These are phyloP conservation scores for Avahi laniger DNA, from an alignment of 2,797 vertebrate species.

Conservation along the genomic window DNA sequence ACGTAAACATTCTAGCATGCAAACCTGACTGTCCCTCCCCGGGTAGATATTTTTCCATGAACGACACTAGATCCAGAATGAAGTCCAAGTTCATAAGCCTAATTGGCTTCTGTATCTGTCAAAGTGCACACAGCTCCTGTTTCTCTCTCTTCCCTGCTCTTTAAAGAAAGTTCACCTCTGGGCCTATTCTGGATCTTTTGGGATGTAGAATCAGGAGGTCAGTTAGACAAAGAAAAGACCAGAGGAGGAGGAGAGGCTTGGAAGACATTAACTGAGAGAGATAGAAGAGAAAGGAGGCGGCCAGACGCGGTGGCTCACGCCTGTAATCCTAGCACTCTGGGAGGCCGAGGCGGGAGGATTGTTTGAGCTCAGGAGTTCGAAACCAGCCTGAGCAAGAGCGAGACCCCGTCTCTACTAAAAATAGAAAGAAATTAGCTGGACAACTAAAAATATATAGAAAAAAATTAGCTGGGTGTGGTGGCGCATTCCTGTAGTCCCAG, in stretches of 20 bases:
- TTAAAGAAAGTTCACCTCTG: background rate
- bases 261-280: background rate
- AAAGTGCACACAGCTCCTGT: background rate
- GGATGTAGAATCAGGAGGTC: background rate
- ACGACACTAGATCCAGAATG: background rate
- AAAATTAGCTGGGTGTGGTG: too few relatives aligned
- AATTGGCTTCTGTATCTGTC: background rate
- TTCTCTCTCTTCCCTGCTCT: background rate
- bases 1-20: background rate
- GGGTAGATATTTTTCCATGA: background rate
- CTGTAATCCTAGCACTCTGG: too few relatives aligned
- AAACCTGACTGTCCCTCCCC: background rate
- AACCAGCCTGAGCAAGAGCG: too few relatives aligned
- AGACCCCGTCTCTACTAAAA: too few relatives aligned
- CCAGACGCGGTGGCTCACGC: too few relatives aligned
- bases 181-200: background rate
- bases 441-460: too few relatives aligned
- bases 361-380: too few relatives aligned
- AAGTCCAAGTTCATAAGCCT: background rate
- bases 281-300: background rate
- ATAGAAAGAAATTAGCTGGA: too few relatives aligned
- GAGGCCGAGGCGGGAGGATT: too few relatives aligned
- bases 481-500: too few relatives aligned
- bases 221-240: background rate
- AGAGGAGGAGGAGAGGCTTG: background rate